Evolutionary conservation across 2,888 invertebrate genomes (phyloP).

Genomic region (Halocaridina rubra): DNA sequence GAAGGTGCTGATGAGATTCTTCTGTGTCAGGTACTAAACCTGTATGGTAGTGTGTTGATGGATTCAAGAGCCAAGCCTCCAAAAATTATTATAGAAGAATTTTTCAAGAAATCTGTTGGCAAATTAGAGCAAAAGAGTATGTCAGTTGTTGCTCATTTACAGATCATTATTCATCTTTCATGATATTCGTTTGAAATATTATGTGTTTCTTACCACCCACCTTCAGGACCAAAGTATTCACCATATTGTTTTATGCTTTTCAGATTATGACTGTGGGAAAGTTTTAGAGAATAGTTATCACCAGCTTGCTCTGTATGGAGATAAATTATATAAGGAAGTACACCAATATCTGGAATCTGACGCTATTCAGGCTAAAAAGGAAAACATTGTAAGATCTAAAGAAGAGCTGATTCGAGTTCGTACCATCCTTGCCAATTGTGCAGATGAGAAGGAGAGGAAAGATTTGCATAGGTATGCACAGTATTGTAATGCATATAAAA

Average conservation of each 20-base stretch:
- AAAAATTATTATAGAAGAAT: conserved; percentile 5
- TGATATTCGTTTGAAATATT: neutral
- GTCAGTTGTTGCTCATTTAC: neutral
- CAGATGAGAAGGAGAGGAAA: neutral
- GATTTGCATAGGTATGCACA: conserved; percentile 28
- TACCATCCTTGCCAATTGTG: neutral
- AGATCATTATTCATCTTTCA: neutral
- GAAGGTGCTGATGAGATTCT: neutral
- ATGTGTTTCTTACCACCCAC: neutral
- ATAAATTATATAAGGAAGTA: conserved; percentile 46
- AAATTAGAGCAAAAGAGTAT: conserved; percentile 13
- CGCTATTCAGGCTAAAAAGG: conserved; percentile 9
- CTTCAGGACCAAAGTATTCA: too few species aligned
- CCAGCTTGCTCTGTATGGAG: conserved; percentile 44
- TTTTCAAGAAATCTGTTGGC: conserved; percentile 13
- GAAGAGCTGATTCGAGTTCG: neutral
- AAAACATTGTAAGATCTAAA: conserved; percentile 6
- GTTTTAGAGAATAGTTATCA: conserved; percentile 48
- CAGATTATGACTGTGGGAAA: neutral
- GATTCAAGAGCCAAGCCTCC: conserved; percentile 13
- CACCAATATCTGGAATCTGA: conserved; percentile 39
- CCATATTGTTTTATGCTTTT: too few species aligned
- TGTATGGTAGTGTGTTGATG: conserved; percentile 31
- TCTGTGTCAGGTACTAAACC: conserved; percentile 11
- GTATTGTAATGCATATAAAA: too few species aligned